These are phyloP conservation scores for Augochlora pura DNA, from an alignment of 1,140 invertebrate species.

Conservation along the genomic window DNA sequence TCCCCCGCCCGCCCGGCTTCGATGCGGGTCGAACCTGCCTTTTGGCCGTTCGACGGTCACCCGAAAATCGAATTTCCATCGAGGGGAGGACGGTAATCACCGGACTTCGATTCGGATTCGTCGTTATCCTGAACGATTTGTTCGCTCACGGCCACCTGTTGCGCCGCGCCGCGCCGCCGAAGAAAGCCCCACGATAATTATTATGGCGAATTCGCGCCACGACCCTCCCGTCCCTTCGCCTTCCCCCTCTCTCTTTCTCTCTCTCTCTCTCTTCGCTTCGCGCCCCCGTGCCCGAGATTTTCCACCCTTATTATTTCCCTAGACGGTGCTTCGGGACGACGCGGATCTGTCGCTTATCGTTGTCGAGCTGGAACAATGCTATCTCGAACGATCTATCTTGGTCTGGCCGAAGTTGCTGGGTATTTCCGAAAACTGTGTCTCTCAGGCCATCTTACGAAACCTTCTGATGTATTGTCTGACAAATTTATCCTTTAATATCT, in stretches of 20 bases:
- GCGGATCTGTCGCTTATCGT: neutral
- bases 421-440: too few relatives aligned
- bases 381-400: too few relatives aligned
- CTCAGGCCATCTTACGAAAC: too few relatives aligned
- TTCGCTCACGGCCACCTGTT: slow-evolving; percentile 61
- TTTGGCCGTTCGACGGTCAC: slow-evolving; percentile 48
- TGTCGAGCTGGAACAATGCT: too few relatives aligned
- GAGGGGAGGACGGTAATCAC: slow-evolving; percentile 45
- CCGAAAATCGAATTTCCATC: slow-evolving; percentile 49
- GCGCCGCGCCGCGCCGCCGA: slow-evolving; percentile 29
- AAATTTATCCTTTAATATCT: too few relatives aligned
- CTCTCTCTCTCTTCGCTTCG: too few relatives aligned
- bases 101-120: slow-evolving; percentile 53
- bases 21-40: slow-evolving; percentile 24
- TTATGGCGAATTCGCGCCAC: slow-evolving; percentile 47
- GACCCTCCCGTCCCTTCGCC: slow-evolving; percentile 9
- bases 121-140: slow-evolving; percentile 63
- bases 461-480: too few relatives aligned
- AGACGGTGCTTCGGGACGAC: neutral
- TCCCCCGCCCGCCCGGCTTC: neutral
- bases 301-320: neutral
- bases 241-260: slow-evolving; percentile 1
- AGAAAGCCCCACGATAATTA: slow-evolving; percentile 57
- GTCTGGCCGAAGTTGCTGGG: too few relatives aligned
- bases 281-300: neutral